A percentile compares a stretch with the other conserved stretches of the same genome.
Evolutionary conservation across 2,888 invertebrate genomes (phyloP).

Genomic region (Scaptomyza caliginosa): DNA sequence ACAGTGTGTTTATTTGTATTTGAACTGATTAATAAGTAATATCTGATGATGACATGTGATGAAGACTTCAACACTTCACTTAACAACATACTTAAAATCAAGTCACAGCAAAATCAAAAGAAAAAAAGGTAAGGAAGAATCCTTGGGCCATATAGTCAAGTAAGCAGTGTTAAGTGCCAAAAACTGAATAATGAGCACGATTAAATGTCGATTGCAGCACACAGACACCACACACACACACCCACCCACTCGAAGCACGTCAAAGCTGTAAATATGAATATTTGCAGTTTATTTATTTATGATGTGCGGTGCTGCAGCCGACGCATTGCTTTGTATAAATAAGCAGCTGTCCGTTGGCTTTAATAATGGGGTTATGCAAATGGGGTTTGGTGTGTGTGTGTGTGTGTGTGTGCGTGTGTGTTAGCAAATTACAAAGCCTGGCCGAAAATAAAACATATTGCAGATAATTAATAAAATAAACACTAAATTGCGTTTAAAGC

Average conservation of each 20-base stretch:
- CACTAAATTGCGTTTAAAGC: slow-evolving; percentile 2
- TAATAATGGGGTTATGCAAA: slow-evolving; percentile 63
- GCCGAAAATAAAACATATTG: slow-evolving; percentile 21
- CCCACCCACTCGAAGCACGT: not conserved
- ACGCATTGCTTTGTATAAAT: slow-evolving; percentile 45
- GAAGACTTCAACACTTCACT: slow-evolving; percentile 7
- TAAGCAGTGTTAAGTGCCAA: slow-evolving; percentile 41
- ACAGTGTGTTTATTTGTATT: not conserved
- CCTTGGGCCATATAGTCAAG: slow-evolving; percentile 23
- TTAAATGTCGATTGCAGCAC: slow-evolving; percentile 55
- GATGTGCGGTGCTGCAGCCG: slow-evolving; percentile 28
- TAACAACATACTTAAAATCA: slow-evolving; percentile 7
- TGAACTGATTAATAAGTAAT: slow-evolving; percentile 8
- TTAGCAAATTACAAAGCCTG: slow-evolving; percentile 14
- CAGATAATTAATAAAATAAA: slow-evolving; percentile 20
- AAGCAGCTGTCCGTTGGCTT: slow-evolving; percentile 49
- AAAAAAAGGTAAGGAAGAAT: not conserved
- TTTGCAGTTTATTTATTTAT: slow-evolving; percentile 56
- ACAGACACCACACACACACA: not conserved
- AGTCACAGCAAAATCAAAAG: not conserved
- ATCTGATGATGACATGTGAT: slow-evolving; percentile 34
- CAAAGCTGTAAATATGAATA: slow-evolving; percentile 18
- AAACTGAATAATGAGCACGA: slow-evolving; percentile 47
- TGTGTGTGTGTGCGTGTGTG: not conserved
- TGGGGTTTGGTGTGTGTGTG: slow-evolving; percentile 1